Percentiles rank a stretch among this genome's conserved stretches.
Conservation (phyloP, 2,797 vertebrate species). For the Botia almorhae region DNA sequence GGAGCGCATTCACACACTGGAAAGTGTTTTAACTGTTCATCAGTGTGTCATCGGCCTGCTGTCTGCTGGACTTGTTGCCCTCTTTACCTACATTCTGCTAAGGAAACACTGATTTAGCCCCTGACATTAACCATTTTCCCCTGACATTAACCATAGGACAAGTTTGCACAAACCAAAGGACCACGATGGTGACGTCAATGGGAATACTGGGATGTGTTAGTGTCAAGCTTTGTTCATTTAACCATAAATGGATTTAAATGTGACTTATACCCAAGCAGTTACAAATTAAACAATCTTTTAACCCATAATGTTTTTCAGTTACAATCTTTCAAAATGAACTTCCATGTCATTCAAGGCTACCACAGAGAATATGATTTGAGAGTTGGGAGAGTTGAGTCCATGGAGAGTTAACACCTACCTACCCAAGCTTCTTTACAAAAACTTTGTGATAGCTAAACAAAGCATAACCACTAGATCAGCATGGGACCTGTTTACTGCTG, state of each 20-base stretch:
- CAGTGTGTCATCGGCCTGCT: constrained; percentile 78
- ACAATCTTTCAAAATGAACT: neutral
- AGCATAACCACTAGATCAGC: neutral
- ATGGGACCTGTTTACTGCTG: too few species aligned
- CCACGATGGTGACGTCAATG: neutral
- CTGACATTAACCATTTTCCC: neutral
- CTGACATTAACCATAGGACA: neutral
- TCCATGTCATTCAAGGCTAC: neutral
- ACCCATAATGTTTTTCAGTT: neutral
- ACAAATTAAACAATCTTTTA: neutral
- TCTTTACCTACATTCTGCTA: constrained; percentile 78
- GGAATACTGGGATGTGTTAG: neutral
- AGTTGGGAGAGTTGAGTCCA: too few species aligned
- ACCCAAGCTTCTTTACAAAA: neutral
- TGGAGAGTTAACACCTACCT: too few species aligned
- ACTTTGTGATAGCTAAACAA: constrained; percentile 8
- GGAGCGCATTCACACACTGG: constrained; percentile 80
- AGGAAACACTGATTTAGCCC: constrained; percentile 73
- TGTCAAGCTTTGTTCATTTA: neutral
- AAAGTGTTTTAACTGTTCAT: constrained; percentile 75
- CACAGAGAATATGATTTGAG: neutral
- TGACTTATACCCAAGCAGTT: neutral
- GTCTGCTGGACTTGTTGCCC: constrained; percentile 68
- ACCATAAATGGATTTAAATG: constrained; percentile 16
- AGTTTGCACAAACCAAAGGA: neutral